Evolutionary conservation across 1,140 invertebrate species (phyloP).

Genomic region (Drosophila repleta): DNA sequence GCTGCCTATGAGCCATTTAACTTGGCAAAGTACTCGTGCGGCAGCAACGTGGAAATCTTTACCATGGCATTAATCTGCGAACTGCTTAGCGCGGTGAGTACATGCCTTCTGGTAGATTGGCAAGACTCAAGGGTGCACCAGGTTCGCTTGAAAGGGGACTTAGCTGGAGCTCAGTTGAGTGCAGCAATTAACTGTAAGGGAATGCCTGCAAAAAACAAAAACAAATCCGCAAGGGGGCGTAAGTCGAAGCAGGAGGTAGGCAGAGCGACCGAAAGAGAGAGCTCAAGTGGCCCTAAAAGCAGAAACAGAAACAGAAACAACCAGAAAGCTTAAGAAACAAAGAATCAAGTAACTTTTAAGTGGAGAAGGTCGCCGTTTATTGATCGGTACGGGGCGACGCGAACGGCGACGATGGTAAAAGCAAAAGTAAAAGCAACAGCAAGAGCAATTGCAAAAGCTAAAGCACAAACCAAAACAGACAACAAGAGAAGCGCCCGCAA

Average conservation of each 20-base stretch:
- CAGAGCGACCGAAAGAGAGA: slow-evolving; percentile 17
- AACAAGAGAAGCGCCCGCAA: slow-evolving; percentile 41
- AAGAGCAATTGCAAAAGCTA: slow-evolving; percentile 23
- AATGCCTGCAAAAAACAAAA: slow-evolving; percentile 44
- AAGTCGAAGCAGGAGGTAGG: slow-evolving; percentile 3
- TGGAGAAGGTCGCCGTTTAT: slow-evolving; percentile 73
- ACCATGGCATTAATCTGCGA: slow-evolving; percentile 61
- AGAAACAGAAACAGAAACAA: slow-evolving; percentile 50
- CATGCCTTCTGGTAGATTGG: slow-evolving; percentile 17
- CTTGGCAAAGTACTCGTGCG: slow-evolving; percentile 13
- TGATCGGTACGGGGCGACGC: slow-evolving; percentile 63
- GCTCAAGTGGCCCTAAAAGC: slow-evolving; percentile 54
- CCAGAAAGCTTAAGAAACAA: slow-evolving; percentile 31
- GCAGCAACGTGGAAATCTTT: slow-evolving; percentile 69
- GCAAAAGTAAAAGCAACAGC: slow-evolving; percentile 38
- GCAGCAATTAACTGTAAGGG: slow-evolving; percentile 64
- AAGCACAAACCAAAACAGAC: slow-evolving; percentile 36
- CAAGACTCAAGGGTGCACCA: slow-evolving; percentile 32
- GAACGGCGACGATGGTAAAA: slow-evolving; percentile 24
- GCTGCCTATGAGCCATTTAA: slow-evolving; percentile 39
- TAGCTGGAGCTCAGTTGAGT: slow-evolving; percentile 21
- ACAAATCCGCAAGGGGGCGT: slow-evolving; percentile 26
- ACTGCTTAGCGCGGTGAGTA: slow-evolving; percentile 36
- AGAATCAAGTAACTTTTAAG: slow-evolving; percentile 43
- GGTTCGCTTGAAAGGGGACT: slow-evolving; percentile 43